A percentile compares a stretch with the other conserved stretches of the same genome.
These are phyloP conservation scores for Indicator indicator DNA, from an alignment of 2,113 vertebrate genomes.

Conservation along the genomic window DNA sequence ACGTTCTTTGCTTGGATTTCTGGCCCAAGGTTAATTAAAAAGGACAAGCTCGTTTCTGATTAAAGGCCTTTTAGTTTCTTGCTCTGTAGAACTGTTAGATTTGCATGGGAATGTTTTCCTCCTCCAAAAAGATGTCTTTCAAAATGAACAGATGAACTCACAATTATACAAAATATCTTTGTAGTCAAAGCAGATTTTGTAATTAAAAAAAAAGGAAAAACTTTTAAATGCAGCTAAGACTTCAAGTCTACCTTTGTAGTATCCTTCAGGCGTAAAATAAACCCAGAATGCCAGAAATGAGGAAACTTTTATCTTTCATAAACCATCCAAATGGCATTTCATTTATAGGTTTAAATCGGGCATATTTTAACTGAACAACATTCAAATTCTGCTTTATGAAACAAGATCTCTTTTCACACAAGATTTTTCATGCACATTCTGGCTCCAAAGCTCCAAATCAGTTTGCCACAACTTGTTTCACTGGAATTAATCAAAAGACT, in stretches of 20 bases:
- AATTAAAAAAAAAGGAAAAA: background rate
- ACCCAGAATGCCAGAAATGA: background rate
- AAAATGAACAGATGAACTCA: conserved; percentile 9
- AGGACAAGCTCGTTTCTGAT: background rate
- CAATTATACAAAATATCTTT: conserved; percentile 1
- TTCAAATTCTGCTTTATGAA: conserved; percentile 61
- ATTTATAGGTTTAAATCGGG: conserved; percentile 57
- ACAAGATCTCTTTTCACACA: conserved; percentile 47
- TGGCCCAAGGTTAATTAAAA: background rate
- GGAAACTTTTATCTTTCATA: conserved; percentile 62
- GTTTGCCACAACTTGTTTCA: conserved; percentile 73
- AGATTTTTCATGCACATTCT: conserved; percentile 56
- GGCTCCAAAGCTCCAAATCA: conserved; percentile 44
- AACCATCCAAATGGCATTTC: conserved; percentile 54
- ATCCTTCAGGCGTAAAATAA: conserved; percentile 61
- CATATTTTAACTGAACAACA: conserved; percentile 56
- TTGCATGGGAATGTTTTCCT: background rate
- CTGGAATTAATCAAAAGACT: conserved; percentile 55
- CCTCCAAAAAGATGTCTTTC: background rate
- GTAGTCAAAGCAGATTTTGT: background rate
- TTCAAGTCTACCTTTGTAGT: background rate
- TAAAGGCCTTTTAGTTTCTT: background rate
- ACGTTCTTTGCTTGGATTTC: background rate
- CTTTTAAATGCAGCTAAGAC: background rate
- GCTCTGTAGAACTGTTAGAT: background rate